Evolutionary conservation across 1,140 invertebrate genomes (phyloP).

Genomic region (Lutraria rhynchaena): DNA sequence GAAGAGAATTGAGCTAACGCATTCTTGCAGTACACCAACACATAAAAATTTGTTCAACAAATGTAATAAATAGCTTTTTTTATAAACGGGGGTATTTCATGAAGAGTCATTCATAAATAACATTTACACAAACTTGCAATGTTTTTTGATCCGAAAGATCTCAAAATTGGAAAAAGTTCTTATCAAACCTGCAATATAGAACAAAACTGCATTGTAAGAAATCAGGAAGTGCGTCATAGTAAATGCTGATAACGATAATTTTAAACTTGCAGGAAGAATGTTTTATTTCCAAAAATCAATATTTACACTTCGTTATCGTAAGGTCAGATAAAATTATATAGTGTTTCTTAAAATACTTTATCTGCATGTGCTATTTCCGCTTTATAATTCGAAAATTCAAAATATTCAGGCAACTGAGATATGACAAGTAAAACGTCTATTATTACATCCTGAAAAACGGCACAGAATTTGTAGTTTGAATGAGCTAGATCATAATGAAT

Average conservation of each 20-base stretch:
- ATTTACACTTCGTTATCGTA: no score
- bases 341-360: no score
- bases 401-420: no score
- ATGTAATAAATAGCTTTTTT: slow-evolving; percentile 47
- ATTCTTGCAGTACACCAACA: slow-evolving; percentile 16
- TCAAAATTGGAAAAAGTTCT: slow-evolving; percentile 40
- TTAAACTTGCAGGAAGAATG: no score
- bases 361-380: no score
- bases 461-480: no score
- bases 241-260: not conserved
- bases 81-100: slow-evolving; percentile 30
- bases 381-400: no score
- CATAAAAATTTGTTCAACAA: slow-evolving; percentile 43
- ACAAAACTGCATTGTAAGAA: not conserved
- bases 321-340: no score
- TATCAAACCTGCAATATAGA: slow-evolving; percentile 54
- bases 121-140: slow-evolving; percentile 61
- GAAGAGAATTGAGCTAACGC: slow-evolving; percentile 31
- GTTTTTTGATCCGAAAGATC: slow-evolving; percentile 59
- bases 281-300: no score
- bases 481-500: no score
- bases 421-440: no score
- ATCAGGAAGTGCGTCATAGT: not conserved
- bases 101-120: slow-evolving; percentile 42
- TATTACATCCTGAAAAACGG: no score